A percentile compares a stretch with the other conserved stretches of the same genome.
phyloP scores from a whole-genome alignment of 1,140 invertebrate genomes.

The Cepaea nemoralis region DNA sequence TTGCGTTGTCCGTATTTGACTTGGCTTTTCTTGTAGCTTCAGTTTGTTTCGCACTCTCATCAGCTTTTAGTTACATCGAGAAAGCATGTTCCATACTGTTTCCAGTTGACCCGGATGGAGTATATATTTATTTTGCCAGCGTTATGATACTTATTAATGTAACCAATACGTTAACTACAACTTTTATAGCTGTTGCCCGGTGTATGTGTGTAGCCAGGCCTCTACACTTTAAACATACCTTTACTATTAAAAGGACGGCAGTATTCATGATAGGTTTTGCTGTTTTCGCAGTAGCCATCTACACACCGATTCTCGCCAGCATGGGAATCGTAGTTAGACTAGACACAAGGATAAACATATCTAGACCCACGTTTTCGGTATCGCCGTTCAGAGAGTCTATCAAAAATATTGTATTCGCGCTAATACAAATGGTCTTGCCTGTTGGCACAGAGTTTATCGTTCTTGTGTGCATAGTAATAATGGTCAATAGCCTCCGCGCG shows the following conservation, averaged over 20 bases:
- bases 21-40: not conserved
- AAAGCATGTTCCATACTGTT: not conserved
- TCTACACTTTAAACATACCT: not conserved
- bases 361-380: not conserved
- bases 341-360: not conserved
- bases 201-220: no score
- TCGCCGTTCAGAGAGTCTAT: not conserved
- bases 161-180: not conserved
- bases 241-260: not conserved
- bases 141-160: not conserved
- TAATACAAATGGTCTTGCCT: not conserved
- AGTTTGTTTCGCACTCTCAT: not conserved
- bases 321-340: not conserved
- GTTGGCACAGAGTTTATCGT: not conserved
- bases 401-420: not conserved
- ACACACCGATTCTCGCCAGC: not conserved
- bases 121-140: not conserved
- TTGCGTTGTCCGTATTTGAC: not conserved
- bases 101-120: not conserved
- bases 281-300: not conserved
- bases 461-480: conserved; percentile 8
- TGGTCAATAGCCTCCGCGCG: not conserved
- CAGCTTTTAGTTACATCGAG: not conserved
- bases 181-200: no score
- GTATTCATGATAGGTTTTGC: not conserved